phyloP scores from a whole-genome alignment of 2,113 vertebrate species.

The Notechis scutatus region DNA sequence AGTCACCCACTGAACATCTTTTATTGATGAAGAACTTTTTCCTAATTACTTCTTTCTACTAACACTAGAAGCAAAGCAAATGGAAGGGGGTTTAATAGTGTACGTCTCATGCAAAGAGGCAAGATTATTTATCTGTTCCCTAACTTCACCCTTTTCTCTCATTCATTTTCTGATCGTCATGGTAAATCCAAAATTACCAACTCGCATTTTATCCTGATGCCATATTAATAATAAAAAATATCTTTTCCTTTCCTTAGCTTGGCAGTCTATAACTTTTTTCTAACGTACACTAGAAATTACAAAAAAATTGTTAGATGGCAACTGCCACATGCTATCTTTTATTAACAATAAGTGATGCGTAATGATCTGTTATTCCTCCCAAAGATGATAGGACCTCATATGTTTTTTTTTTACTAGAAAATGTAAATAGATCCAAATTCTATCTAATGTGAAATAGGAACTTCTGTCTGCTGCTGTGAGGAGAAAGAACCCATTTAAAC shows the following conservation, averaged over 20 bases:
- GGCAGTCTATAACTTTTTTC: conserved; percentile 27
- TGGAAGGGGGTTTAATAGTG: conserved; percentile 32
- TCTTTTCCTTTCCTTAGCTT: conserved; percentile 19
- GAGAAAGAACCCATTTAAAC: conserved; percentile 34
- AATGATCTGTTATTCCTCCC: conserved; percentile 49
- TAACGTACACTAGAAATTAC: not conserved
- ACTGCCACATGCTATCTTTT: conserved; percentile 37
- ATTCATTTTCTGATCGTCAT: conserved; percentile 33
- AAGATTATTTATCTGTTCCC: conserved; percentile 25
- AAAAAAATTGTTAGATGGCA: conserved; percentile 31
- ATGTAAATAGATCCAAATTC: conserved; percentile 60
- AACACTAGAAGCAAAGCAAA: conserved; percentile 39
- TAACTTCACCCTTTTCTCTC: conserved; percentile 25
- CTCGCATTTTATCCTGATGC: conserved; percentile 14
- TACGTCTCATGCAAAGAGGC: conserved; percentile 24
- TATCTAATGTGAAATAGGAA: conserved; percentile 59
- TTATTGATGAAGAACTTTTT: conserved; percentile 44
- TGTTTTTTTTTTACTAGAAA: conserved; percentile 51
- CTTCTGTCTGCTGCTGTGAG: conserved; percentile 57
- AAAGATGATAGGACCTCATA: conserved; percentile 28
- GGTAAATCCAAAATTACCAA: conserved; percentile 13
- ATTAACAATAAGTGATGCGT: conserved; percentile 43
- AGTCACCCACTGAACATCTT: conserved; percentile 28
- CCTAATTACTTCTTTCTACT: conserved; percentile 38
- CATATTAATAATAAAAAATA: conserved; percentile 45